Percentiles rank a stretch among this genome's conserved stretches.
phyloP scores from a whole-genome alignment of 2,888 invertebrate species.

The Hydrotaea cyrtoneurina region DNA sequence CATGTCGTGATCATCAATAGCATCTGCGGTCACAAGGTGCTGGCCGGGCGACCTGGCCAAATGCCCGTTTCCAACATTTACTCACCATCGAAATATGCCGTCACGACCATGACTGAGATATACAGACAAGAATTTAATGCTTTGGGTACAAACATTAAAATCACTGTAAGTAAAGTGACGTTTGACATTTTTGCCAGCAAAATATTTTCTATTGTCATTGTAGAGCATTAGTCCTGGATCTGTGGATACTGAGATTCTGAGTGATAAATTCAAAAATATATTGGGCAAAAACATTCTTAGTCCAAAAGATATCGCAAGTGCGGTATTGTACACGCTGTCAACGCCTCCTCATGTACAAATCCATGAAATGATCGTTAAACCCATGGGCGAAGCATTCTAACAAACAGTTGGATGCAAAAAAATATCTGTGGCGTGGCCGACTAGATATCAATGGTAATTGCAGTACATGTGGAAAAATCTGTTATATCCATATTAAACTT shows the following conservation, averaged over 20 bases:
- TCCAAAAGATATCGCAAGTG: constrained; percentile 62
- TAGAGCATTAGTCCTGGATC: constrained; percentile 70
- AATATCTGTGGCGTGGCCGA: too few species aligned
- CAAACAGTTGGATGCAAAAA: neutral
- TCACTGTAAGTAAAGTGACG: constrained; percentile 59
- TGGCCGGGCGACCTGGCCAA: constrained; percentile 15
- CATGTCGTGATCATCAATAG: constrained; percentile 81
- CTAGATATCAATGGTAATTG: too few species aligned
- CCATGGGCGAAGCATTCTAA: constrained; percentile 72
- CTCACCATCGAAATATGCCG: constrained; percentile 73
- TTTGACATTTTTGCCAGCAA: too few species aligned
- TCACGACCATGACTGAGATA: constrained; percentile 73
- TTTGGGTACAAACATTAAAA: constrained; percentile 67
- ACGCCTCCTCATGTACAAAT: constrained; percentile 61
- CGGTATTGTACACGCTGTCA: constrained; percentile 46
- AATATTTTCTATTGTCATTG: constrained; percentile 53
- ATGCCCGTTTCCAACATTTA: constrained; percentile 67
- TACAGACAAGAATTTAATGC: constrained; percentile 73
- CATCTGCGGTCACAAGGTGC: constrained; percentile 66
- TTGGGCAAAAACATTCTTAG: constrained; percentile 67
- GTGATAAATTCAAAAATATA: constrained; percentile 61
- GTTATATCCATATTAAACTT: too few species aligned
- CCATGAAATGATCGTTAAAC: constrained; percentile 71
- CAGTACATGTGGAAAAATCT: too few species aligned
- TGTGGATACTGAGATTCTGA: constrained; percentile 74